Conservation (phyloP, 2,888 invertebrate species). For the Hypolimnas misippus region DNA sequence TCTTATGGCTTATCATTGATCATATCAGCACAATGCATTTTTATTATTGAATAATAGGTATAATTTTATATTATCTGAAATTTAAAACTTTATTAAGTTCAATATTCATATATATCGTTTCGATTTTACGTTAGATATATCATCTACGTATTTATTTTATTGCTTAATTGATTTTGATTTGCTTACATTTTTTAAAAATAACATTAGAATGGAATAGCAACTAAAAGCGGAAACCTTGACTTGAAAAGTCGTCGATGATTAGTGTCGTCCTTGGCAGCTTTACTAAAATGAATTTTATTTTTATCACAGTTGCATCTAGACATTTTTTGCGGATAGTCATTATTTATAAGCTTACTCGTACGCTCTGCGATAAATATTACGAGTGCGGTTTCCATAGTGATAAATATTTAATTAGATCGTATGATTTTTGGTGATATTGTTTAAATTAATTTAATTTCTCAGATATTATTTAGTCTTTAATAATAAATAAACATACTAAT, state of each 20-base stretch:
- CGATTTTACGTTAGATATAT: too few species aligned
- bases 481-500: neutral
- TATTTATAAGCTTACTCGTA: neutral
- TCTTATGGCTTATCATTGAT: too few species aligned
- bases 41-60: too few species aligned
- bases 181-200: too few species aligned
- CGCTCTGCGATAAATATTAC: neutral
- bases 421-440: neutral
- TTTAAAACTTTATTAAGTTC: too few species aligned
- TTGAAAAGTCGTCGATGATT: constrained; percentile 7
- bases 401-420: neutral
- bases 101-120: too few species aligned
- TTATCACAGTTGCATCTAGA: constrained; percentile 5
- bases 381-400: neutral
- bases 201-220: constrained; percentile 16
- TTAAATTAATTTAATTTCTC: too few species aligned
- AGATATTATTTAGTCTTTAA: too few species aligned
- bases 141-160: too few species aligned
- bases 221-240: constrained; percentile 14
- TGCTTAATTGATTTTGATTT: too few species aligned
- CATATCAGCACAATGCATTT: too few species aligned
- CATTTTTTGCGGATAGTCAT: constrained; percentile 2
- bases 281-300: neutral
- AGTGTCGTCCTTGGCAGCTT: constrained; percentile 20
- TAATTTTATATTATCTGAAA: too few species aligned